Conservation (phyloP, 1,140 invertebrate species). For the Epicauta chinensis region DNA sequence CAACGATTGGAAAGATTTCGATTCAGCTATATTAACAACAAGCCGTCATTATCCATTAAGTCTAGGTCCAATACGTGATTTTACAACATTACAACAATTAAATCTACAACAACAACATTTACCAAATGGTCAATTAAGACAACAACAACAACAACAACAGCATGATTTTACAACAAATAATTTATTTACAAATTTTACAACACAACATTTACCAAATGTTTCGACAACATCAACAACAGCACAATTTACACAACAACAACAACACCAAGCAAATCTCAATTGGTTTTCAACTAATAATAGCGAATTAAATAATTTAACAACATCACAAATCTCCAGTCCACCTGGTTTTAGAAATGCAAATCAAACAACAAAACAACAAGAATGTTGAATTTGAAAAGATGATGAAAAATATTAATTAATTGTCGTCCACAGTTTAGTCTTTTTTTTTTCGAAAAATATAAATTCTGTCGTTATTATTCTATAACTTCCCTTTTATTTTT, state of each 20-base stretch:
- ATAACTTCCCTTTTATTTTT: neutral
- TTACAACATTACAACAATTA: constrained; percentile 18
- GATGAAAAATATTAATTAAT: neutral
- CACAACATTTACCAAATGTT: constrained; percentile 1
- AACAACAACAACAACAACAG: constrained; percentile 30
- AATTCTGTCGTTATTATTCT: neutral
- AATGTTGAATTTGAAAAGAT: constrained; percentile 38
- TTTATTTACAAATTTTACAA: neutral
- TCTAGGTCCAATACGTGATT: constrained; percentile 23
- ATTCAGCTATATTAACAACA: constrained; percentile 79
- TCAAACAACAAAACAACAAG: constrained; percentile 40
- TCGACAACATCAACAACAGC: constrained; percentile 32
- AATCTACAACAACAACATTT: constrained; percentile 30
- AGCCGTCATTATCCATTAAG: constrained; percentile 49
- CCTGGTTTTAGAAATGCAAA: constrained; percentile 38
- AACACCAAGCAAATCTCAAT: constrained; percentile 16
- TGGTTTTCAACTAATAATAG: constrained; percentile 25
- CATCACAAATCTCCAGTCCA: constrained; percentile 39
- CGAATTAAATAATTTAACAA: constrained; percentile 36
- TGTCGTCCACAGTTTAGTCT: neutral
- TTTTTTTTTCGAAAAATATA: neutral
- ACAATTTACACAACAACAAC: constrained; percentile 4
- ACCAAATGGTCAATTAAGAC: constrained; percentile 32
- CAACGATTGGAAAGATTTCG: constrained; percentile 75
- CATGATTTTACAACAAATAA: neutral